Base-by-base conservation (phyloP, 1,140 invertebrate genomes). In the Pinna nobilis region DNA sequence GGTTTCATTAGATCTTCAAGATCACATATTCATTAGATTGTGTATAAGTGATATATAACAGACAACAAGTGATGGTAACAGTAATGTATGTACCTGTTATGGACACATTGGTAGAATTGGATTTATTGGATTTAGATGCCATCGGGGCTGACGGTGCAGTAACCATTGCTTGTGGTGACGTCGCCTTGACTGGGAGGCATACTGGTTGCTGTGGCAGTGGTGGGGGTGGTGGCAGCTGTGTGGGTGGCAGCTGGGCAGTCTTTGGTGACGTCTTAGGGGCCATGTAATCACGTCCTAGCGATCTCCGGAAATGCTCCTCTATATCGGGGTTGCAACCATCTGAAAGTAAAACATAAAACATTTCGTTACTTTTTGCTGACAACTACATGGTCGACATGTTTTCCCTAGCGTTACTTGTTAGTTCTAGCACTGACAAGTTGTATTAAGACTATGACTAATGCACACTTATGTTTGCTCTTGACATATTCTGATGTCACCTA, bases 261-360 rank as follows among this genome's bases (percentile, higher is more conserved):
- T 70, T 74, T 28, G 75, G 65, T 5, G 78, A 78, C 32, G 63
- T 60, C 47, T 77, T 71, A 9, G 74, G 61, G 15, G 76, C 41
- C 69, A 84, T 86, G 95, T 95, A 61, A 35, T 86, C 82, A 78
- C 95, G 94, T 49, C 96, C 96, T 65, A 98, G 90, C 6, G 96
- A 98, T 73, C 96, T 92, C 64, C 96, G 91, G 89, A 98, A 98
- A 89, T 98, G 97, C 86, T 98, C 97, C 87, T 98, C 96, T 84
- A 98, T 97, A 39, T 95, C 95, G 13, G 95, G 95, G 89, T 97
- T 96, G 82, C 85, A 88, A 20, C 85, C 78, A 69, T 82, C 85
- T 73, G 53, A 7, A 77, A 74, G 57, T 57, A 23, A 66, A 71
- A 37, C 5, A 30, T 20, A 49, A 67, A 25, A 55, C 23, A 28